These are phyloP conservation scores for Scaptomyza graminum DNA, from an alignment of 1,140 invertebrate genomes.

Conservation along the genomic window DNA sequence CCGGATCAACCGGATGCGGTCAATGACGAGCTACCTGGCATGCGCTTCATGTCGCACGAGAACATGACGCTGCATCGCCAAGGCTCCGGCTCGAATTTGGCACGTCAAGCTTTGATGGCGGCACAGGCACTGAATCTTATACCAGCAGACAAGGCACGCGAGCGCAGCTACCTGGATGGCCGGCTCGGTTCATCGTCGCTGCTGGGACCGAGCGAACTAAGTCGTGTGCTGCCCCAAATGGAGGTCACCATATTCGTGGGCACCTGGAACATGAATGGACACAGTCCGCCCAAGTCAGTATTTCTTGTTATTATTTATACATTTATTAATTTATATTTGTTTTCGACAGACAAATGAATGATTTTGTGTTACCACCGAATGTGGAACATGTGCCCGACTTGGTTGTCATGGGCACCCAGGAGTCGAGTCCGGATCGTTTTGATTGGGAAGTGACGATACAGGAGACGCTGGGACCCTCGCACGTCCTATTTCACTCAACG, in stretches of 20 bases:
- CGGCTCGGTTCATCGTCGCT: constrained; percentile 91
- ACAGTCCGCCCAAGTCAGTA: constrained; percentile 88
- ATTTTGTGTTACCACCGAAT: constrained; percentile 93
- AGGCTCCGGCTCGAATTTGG: constrained; percentile 84
- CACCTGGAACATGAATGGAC: constrained; percentile 98
- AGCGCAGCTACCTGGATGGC: constrained; percentile 92
- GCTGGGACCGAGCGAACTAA: constrained; percentile 92
- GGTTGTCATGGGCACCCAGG: constrained; percentile 96
- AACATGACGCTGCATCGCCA: constrained; percentile 74
- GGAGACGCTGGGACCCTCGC: constrained; percentile 95
- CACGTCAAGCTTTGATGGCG: constrained; percentile 89
- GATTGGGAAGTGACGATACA: constrained; percentile 97
- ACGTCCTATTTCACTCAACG: constrained; percentile 92
- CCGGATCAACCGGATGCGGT: constrained; percentile 52
- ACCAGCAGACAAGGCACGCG: constrained; percentile 90
- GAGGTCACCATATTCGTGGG: constrained; percentile 95
- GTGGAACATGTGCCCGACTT: constrained; percentile 95
- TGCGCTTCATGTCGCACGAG: constrained; percentile 80
- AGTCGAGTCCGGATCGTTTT: constrained; percentile 92
- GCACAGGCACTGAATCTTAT: constrained; percentile 91
- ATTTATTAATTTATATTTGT: background rate
- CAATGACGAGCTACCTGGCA: constrained; percentile 44
- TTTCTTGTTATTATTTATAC: background rate
- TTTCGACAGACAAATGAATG: constrained; percentile 88
- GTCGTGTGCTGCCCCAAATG: constrained; percentile 93